Conservation (phyloP, 2,113 vertebrate species). For the Chrysemys picta region DNA sequence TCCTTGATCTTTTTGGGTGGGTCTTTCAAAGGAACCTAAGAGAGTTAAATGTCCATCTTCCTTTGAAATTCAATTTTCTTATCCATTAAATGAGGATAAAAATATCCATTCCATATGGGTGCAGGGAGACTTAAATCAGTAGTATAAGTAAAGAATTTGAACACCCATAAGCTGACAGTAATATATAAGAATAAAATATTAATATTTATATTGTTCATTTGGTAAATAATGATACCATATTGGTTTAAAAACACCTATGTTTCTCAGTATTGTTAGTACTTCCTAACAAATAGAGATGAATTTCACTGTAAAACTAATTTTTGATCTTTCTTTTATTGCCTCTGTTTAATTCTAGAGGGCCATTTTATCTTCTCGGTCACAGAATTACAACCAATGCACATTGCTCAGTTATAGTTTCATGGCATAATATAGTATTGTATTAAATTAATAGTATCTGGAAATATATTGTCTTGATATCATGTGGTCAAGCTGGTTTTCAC, state of each 20-base stretch:
- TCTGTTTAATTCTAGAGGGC: neutral
- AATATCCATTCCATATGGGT: neutral
- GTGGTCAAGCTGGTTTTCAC: neutral
- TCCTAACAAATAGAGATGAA: rapidly evolving
- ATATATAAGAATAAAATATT: neutral
- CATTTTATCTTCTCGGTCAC: neutral
- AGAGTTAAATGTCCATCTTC: neutral
- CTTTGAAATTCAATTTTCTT: neutral
- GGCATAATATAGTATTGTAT: neutral
- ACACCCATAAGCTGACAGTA: too few species aligned
- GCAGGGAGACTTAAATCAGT: neutral
- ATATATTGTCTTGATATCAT: neutral
- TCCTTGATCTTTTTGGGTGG: neutral
- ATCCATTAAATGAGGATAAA: neutral
- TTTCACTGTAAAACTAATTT: neutral
- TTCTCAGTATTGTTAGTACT: neutral
- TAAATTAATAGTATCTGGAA: neutral
- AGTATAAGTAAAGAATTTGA: neutral
- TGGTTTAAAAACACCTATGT: neutral
- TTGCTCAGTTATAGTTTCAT: neutral
- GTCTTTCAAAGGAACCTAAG: neutral
- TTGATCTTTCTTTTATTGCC: neutral
- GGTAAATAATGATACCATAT: neutral
- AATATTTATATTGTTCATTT: neutral
- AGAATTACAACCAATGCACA: neutral